These are phyloP conservation scores for Pseudolaguvia tuberculata DNA, from an alignment of 2,113 vertebrate genomes.

Conservation along the genomic window DNA sequence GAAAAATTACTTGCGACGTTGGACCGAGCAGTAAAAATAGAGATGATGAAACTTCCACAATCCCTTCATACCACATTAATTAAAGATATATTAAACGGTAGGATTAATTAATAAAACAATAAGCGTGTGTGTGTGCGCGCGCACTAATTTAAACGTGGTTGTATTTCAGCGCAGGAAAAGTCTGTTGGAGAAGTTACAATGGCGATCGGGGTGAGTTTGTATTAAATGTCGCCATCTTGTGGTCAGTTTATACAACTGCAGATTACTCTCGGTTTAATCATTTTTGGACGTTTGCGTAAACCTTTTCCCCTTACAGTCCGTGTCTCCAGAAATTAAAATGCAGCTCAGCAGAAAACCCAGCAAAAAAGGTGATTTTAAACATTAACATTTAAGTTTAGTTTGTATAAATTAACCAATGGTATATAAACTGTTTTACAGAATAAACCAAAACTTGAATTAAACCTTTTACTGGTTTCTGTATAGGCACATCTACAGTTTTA, in stretches of 20 bases:
- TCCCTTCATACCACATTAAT: conserved; percentile 57
- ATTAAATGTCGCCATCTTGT: background rate
- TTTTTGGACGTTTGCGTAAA: background rate
- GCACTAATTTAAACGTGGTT: background rate
- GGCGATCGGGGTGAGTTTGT: conserved; percentile 58
- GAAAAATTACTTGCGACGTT: conserved; percentile 58
- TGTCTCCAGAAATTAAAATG: conserved; percentile 52
- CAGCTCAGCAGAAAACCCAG: conserved; percentile 50
- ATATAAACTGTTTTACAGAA: too few species aligned
- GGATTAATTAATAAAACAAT: background rate
- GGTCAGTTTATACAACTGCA: background rate
- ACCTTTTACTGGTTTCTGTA: too few species aligned
- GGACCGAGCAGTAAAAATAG: conserved; percentile 63
- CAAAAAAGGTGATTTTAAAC: conserved; percentile 58
- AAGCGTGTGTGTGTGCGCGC: too few species aligned
- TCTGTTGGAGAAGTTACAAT: conserved; percentile 62
- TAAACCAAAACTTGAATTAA: too few species aligned
- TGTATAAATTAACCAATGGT: too few species aligned
- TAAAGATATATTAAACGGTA: conserved; percentile 58
- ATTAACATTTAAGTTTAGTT: too few species aligned
- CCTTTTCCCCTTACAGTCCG: background rate
- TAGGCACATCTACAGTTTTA: too few species aligned
- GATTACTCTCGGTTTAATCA: background rate
- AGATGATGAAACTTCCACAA: conserved; percentile 67
- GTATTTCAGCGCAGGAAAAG: conserved; percentile 32